Conservation (phyloP, 2,113 vertebrate species). For the Phalacrocorax brasilianus region DNA sequence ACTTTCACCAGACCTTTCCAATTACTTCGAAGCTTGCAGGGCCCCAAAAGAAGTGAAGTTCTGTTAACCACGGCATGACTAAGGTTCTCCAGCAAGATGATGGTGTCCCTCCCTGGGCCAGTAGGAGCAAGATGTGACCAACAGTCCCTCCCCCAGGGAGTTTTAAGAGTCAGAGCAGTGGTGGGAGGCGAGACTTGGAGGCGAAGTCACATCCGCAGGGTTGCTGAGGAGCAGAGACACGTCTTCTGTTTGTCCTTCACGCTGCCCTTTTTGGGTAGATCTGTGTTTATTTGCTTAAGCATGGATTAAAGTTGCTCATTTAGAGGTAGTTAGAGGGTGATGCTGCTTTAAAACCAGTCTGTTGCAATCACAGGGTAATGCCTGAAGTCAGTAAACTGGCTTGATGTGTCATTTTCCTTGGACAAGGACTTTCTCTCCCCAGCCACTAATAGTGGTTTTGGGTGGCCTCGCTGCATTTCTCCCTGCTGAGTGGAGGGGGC, state of each 20-base stretch:
- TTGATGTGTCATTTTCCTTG: not conserved
- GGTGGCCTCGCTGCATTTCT: accelerated
- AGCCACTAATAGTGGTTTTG: not conserved
- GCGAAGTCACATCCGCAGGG: not conserved
- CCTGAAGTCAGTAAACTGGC: not conserved
- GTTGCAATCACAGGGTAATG: not conserved
- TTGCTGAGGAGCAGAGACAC: not conserved
- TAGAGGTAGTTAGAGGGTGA: not conserved
- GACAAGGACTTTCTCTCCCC: not conserved
- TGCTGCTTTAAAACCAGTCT: not conserved
- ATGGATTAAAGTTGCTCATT: not conserved
- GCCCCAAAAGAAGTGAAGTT: not conserved
- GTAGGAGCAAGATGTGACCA: not conserved
- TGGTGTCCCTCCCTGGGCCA: not conserved
- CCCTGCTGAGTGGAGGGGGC: not conserved
- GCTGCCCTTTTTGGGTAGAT: not conserved
- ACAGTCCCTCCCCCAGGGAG: not conserved
- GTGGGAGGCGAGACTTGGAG: not conserved
- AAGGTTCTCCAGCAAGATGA: not conserved
- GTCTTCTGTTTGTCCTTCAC: not conserved
- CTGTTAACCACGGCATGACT: not conserved
- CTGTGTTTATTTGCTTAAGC: not conserved
- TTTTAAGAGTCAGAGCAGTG: not conserved
- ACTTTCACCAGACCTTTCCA: not conserved
- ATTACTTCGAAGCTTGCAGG: not conserved